These are phyloP conservation scores for Orthosia gracilis DNA, from an alignment of 2,888 invertebrate species.

Conservation along the genomic window DNA sequence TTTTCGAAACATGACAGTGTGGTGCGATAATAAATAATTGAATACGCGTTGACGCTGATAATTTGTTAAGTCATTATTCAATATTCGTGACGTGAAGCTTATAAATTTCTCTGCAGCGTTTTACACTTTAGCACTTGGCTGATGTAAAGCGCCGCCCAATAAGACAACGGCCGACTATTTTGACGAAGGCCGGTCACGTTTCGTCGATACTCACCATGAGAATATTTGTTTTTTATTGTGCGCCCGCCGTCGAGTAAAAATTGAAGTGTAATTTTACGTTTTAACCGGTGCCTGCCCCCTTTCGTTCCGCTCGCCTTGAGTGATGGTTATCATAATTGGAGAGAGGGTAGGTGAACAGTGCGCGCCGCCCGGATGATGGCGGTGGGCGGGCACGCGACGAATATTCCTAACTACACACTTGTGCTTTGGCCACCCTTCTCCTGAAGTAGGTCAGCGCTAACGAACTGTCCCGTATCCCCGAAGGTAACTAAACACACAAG, in stretches of 20 bases:
- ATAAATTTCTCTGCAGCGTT: conserved; percentile 89
- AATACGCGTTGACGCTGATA: conserved; percentile 80
- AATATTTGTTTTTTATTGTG: conserved; percentile 91
- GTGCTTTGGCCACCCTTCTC: conserved; percentile 49
- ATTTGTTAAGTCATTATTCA: conserved; percentile 88
- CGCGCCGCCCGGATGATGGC: conserved; percentile 81
- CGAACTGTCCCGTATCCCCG: conserved; percentile 14
- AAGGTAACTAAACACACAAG: conserved; percentile 10
- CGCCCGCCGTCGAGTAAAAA: conserved; percentile 89
- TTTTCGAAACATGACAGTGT: conserved; percentile 69
- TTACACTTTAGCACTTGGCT: conserved; percentile 90
- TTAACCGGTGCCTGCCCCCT: conserved; percentile 90
- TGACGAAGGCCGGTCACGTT: conserved; percentile 91
- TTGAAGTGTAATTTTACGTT: conserved; percentile 91
- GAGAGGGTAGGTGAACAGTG: conserved; percentile 87
- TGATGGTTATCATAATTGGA: conserved; percentile 91
- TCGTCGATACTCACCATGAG: conserved; percentile 90
- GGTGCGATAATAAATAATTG: conserved; percentile 74
- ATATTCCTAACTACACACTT: conserved; percentile 71
- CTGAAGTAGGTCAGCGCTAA: conserved; percentile 54
- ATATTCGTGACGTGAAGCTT: conserved; percentile 88
- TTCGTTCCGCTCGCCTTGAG: conserved; percentile 91
- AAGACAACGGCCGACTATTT: conserved; percentile 90
- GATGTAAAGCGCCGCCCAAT: conserved; percentile 88
- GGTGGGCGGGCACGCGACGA: conserved; percentile 84